These are phyloP conservation scores for Trinectes maculatus DNA, from an alignment of 2,113 vertebrate genomes.

Conservation along the genomic window DNA sequence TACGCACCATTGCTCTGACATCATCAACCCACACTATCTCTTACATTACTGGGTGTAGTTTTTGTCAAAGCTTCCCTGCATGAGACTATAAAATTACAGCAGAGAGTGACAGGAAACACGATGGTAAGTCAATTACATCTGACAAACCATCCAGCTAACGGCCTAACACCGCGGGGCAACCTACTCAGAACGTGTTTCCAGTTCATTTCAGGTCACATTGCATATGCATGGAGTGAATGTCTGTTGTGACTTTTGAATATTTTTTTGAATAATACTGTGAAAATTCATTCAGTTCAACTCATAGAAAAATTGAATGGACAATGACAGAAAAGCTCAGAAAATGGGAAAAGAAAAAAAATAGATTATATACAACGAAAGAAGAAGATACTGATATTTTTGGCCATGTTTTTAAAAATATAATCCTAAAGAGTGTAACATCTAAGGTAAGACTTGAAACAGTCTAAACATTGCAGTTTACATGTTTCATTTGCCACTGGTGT, in stretches of 20 bases:
- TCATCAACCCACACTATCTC: neutral
- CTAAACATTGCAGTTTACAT: too few relatives aligned
- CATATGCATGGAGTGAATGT: slow-evolving; percentile 28
- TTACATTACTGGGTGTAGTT: slow-evolving; percentile 4
- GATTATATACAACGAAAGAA: too few relatives aligned
- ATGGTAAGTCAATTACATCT: slow-evolving; percentile 48
- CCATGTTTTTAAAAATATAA: too few relatives aligned
- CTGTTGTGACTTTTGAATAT: slow-evolving; percentile 9
- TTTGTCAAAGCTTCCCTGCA: slow-evolving; percentile 17
- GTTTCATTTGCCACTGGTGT: neutral
- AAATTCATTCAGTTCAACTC: too few relatives aligned
- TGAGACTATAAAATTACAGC: slow-evolving; percentile 33
- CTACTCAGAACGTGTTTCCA: slow-evolving; percentile 26
- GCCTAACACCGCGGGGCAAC: slow-evolving; percentile 31
- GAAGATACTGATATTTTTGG: too few relatives aligned
- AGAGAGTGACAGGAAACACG: slow-evolving; percentile 39
- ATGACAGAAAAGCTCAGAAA: neutral
- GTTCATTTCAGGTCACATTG: slow-evolving; percentile 41
- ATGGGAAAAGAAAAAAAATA: too few relatives aligned
- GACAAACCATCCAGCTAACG: slow-evolving; percentile 45
- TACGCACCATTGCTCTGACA: slow-evolving; percentile 10
- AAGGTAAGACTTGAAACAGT: too few relatives aligned
- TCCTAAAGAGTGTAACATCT: too few relatives aligned
- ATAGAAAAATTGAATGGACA: slow-evolving; percentile 13
- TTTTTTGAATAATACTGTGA: slow-evolving; percentile 3